A percentile compares a stretch with the other conserved stretches of the same genome.
phyloP scores from a whole-genome alignment of 2,113 vertebrate genomes.

The Callipepla squamata region DNA sequence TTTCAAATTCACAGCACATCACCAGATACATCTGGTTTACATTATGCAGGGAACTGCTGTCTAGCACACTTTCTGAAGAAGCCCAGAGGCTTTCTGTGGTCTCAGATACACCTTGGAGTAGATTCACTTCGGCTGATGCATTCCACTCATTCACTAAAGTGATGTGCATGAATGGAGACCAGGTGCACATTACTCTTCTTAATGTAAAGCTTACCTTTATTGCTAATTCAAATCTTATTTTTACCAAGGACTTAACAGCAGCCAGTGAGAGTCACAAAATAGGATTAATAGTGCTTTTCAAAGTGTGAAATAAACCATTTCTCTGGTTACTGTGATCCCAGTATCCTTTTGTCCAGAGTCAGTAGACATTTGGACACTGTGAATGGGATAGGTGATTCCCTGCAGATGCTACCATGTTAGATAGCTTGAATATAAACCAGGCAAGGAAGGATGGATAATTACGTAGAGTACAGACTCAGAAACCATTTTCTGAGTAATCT shows the following conservation, averaged over 20 bases:
- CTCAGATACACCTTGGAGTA: not conserved
- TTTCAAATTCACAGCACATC: not conserved
- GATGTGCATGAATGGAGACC: fast-evolving
- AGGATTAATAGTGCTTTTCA: not conserved
- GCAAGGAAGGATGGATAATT: not conserved
- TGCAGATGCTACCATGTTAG: not conserved
- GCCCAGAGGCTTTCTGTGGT: not conserved
- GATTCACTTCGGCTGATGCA: not conserved
- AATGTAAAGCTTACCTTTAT: not conserved
- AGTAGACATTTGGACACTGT: not conserved
- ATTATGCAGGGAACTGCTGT: not conserved
- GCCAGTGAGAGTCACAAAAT: not conserved
- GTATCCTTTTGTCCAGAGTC: not conserved
- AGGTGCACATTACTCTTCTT: not conserved
- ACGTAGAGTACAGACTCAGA: not conserved
- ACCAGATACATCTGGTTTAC: not conserved
- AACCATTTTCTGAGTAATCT: not conserved
- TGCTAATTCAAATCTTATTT: not conserved
- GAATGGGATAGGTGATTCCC: not conserved
- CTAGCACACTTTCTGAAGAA: not conserved
- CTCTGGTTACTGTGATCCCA: not conserved
- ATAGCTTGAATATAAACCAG: not conserved
- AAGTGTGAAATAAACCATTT: not conserved
- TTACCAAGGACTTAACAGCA: not conserved
- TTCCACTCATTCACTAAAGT: fast-evolving